Evolutionary conservation across 2,888 invertebrate species (phyloP).

Genomic region (Mimachlamys varia): DNA sequence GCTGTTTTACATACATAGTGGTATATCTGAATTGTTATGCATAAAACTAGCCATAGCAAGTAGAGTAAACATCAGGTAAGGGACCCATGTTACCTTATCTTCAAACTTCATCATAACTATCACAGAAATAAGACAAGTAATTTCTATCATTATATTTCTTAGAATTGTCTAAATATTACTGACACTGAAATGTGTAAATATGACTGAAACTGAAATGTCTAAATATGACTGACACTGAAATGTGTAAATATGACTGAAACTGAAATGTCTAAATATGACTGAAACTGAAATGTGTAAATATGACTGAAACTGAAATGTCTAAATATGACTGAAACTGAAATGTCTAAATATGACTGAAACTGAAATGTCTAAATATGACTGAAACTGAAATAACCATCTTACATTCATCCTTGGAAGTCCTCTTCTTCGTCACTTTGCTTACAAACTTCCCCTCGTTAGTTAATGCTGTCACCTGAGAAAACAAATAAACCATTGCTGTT

Average conservation of each 20-base stretch:
- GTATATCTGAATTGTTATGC: no score
- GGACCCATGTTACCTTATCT: no score
- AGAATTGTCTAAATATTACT: neutral
- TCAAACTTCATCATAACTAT: no score
- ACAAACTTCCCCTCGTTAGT: constrained; percentile 81
- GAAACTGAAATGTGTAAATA: neutral
- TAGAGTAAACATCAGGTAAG: no score
- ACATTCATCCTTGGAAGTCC: constrained; percentile 81
- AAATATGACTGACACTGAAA: neutral
- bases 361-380: neutral
- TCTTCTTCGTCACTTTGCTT: constrained; percentile 79
- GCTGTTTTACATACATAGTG: no score
- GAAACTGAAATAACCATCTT: constrained; percentile 55
- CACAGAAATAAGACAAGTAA: no score
- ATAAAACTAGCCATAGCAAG: no score
- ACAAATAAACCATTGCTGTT: neutral
- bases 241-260: neutral
- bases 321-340: neutral
- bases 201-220: neutral
- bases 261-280: neutral
- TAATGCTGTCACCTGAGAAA: constrained; percentile 75
- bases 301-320: neutral
- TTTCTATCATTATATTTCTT: no score
- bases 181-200: neutral
- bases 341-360: neutral